These are phyloP conservation scores for Halictus rubicundus DNA, from an alignment of 1,140 invertebrate species.

Conservation along the genomic window DNA sequence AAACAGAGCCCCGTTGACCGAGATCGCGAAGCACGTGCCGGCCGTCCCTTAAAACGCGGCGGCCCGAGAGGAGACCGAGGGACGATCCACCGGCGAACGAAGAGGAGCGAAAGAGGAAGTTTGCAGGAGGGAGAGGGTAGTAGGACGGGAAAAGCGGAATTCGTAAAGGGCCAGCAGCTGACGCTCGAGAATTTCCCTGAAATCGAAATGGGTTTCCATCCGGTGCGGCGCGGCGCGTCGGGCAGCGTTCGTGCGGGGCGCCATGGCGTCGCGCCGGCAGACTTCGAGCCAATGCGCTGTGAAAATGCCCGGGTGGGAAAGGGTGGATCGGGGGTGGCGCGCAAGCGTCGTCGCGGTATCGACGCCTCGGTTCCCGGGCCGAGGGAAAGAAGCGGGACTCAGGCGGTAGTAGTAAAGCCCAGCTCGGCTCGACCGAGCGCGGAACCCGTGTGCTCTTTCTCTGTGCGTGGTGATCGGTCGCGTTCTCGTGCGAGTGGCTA, in stretches of 20 bases:
- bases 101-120: too few species aligned
- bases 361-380: conserved; percentile 72
- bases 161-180: conserved; percentile 8
- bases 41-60: not conserved
- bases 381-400: conserved; percentile 51
- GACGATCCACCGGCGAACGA: too few species aligned
- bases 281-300: conserved; percentile 61
- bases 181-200: conserved; percentile 9
- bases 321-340: conserved; percentile 72
- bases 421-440: conserved; percentile 71
- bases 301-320: conserved; percentile 61
- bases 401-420: conserved; percentile 76
- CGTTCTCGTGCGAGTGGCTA: conserved; percentile 33
- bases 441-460: conserved; percentile 35
- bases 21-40: conserved; percentile 39
- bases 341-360: conserved; percentile 75
- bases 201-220: conserved; percentile 9
- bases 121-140: too few species aligned
- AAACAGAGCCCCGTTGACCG: conserved; percentile 29
- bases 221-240: not conserved
- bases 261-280: conserved; percentile 46
- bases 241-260: conserved; percentile 18
- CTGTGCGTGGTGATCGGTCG: conserved; percentile 36
- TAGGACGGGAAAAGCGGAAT: not conserved
- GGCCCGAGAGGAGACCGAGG: too few species aligned